These are phyloP conservation scores for Coryphaenoides rupestris DNA, from an alignment of 2,113 vertebrate genomes.

Conservation along the genomic window DNA sequence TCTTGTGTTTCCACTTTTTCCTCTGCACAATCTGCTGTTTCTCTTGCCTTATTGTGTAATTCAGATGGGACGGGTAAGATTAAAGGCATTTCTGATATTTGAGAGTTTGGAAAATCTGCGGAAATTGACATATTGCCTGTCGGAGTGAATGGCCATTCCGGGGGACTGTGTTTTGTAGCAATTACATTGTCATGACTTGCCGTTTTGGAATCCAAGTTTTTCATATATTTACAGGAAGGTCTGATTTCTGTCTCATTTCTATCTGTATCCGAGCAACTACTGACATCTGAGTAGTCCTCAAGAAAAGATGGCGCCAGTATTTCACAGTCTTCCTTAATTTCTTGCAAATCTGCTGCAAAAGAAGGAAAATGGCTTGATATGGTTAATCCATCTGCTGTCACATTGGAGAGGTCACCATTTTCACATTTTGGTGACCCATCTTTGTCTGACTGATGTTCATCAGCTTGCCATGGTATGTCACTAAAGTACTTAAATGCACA, in stretches of 20 bases:
- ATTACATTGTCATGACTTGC: constrained; percentile 19
- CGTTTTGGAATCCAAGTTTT: constrained; percentile 23
- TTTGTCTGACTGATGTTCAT: constrained; percentile 39
- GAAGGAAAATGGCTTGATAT: constrained; percentile 34
- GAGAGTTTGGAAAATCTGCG: background rate
- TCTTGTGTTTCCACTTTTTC: background rate
- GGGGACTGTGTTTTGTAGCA: constrained; percentile 20
- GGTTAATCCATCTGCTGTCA: constrained; percentile 34
- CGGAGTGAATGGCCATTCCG: constrained; percentile 33
- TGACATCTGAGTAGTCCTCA: constrained; percentile 65
- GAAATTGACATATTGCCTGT: constrained; percentile 23
- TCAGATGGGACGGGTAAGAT: background rate
- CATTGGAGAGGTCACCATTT: constrained; percentile 32
- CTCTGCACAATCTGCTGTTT: constrained; percentile 27
- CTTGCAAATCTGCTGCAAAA: constrained; percentile 48
- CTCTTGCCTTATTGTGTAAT: constrained; percentile 12
- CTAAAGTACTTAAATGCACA: constrained; percentile 46
- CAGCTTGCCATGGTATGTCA: constrained; percentile 51
- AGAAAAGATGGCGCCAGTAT: constrained; percentile 43
- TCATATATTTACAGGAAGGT: constrained; percentile 47
- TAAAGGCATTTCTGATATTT: constrained; percentile 3
- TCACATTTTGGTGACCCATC: constrained; percentile 39
- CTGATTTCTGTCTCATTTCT: constrained; percentile 27
- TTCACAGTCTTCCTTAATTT: constrained; percentile 51
- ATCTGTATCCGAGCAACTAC: constrained; percentile 66